A percentile compares a stretch with the other conserved stretches of the same genome.
Conservation (phyloP, 1,140 invertebrate genomes). For the Pseudomyrmex sp. region DNA sequence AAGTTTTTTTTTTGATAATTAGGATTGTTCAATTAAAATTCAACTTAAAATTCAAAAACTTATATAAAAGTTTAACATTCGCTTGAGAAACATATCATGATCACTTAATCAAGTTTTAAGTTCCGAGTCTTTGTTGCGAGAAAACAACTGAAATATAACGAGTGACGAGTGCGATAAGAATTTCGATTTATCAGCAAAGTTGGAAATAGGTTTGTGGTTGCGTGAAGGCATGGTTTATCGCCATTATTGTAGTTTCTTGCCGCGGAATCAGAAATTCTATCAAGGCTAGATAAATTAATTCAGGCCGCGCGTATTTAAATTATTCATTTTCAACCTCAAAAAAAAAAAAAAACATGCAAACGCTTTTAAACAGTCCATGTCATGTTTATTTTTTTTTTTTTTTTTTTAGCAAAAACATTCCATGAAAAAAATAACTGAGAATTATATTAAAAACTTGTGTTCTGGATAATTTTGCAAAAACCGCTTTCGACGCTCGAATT, state of each 20-base stretch:
- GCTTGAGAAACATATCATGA: not conserved
- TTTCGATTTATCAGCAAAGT: conserved; percentile 27
- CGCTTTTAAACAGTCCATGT: not conserved
- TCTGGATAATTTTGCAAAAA: no score
- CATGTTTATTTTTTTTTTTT: no score
- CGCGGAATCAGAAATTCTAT: not conserved
- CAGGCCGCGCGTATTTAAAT: not conserved
- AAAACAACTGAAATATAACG: not conserved
- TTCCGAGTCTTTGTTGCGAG: not conserved
- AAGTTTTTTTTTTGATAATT: not conserved
- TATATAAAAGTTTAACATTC: no score
- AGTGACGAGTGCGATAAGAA: not conserved
- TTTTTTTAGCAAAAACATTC: no score
- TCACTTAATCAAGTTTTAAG: not conserved
- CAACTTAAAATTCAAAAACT: not conserved
- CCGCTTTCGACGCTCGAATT: no score
- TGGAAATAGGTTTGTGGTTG: conserved; percentile 22
- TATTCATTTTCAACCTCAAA: not conserved
- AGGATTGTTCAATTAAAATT: not conserved
- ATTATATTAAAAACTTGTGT: no score
- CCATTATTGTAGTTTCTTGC: conserved; percentile 1
- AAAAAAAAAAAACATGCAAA: not conserved
- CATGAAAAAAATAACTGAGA: no score
- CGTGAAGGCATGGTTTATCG: not conserved
- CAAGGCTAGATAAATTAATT: not conserved